A percentile compares a stretch with the other conserved stretches of the same genome.
Conservation (phyloP, 2,797 vertebrate genomes). For the Catamblyrhynchus diadema region DNA sequence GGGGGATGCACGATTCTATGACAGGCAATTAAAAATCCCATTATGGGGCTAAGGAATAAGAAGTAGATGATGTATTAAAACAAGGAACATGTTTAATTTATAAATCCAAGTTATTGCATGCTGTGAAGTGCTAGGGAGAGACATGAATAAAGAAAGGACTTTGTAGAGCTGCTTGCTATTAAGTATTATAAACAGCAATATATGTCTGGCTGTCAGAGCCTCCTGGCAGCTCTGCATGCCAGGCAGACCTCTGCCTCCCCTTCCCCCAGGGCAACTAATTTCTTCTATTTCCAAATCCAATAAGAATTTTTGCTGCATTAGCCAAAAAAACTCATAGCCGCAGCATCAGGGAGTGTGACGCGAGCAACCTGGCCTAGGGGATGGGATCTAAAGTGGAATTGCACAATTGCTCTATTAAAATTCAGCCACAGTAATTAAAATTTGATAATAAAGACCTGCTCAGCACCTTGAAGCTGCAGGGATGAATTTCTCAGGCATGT, state of each 20-base stretch:
- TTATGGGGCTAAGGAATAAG: background rate
- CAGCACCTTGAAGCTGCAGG: background rate
- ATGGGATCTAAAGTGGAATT: background rate
- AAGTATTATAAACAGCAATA: constrained; percentile 20
- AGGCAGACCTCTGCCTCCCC: background rate
- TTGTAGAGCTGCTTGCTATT: background rate
- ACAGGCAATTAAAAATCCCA: constrained; percentile 54
- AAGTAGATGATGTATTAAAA: constrained; percentile 23
- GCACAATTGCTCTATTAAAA: constrained; percentile 3
- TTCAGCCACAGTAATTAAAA: background rate
- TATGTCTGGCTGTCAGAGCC: background rate
- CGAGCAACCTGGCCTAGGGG: background rate
- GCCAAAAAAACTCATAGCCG: background rate
- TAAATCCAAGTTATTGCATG: constrained; percentile 20
- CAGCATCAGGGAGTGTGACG: background rate
- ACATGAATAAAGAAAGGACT: constrained; percentile 42
- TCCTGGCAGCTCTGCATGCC: background rate
- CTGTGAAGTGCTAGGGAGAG: constrained; percentile 24
- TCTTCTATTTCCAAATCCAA: background rate
- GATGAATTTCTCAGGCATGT: background rate
- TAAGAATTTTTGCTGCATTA: background rate
- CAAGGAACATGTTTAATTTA: constrained; percentile 51
- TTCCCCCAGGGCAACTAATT: background rate
- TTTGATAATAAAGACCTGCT: background rate
- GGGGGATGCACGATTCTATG: background rate